Conservation (phyloP, 2,797 vertebrate species). For the Sardinella longiceps region DNA sequence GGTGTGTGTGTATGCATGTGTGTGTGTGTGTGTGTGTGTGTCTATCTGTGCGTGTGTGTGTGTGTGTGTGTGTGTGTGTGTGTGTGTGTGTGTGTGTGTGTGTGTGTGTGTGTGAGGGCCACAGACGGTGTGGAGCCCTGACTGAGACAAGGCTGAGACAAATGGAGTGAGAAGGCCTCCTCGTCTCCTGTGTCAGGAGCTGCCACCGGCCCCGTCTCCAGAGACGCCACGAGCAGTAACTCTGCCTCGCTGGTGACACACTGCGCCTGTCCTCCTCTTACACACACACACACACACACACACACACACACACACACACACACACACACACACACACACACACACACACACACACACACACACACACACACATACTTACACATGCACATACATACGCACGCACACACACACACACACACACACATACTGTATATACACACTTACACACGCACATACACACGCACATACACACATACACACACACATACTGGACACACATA, state of each 20-base stretch:
- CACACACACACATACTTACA: background rate
- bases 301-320: background rate
- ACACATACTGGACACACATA: no score
- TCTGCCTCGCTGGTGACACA: conserved; percentile 53
- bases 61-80: background rate
- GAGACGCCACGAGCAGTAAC: conserved; percentile 56
- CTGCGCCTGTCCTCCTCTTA: conserved; percentile 37
- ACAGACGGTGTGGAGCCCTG: conserved; percentile 39
- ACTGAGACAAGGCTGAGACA: conserved; percentile 56
- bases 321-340: background rate
- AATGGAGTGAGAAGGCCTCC: conserved; percentile 59
- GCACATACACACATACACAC: no score
- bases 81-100: conserved; percentile 33
- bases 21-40: background rate
- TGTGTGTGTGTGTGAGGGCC: conserved; percentile 24
- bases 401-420: no score
- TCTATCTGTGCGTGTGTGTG: background rate
- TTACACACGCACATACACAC: no score
- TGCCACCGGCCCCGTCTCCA: conserved; percentile 50
- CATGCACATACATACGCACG: background rate
- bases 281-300: conserved; percentile 20
- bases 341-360: no score
- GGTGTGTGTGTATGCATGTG: no score
- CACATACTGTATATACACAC: no score
- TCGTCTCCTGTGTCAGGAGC: conserved; percentile 56